Conservation (phyloP, 2,888 invertebrate genomes). For the Andrena hattorfiana region DNA sequence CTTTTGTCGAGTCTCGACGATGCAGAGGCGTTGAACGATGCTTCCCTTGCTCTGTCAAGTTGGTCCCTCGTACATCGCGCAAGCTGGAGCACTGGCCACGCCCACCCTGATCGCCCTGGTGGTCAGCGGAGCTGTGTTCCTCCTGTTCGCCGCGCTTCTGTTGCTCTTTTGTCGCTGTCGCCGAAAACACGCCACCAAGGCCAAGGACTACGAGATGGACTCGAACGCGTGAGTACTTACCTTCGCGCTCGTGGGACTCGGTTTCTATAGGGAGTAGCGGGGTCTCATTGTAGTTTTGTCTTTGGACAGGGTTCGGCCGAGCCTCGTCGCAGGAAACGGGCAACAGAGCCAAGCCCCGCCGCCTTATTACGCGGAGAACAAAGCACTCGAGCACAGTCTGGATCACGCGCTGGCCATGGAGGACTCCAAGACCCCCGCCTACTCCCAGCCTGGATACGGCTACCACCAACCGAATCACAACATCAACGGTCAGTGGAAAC, state of each 20-base stretch:
- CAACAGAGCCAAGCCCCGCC: constrained; percentile 95
- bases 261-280: constrained; percentile 21
- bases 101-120: constrained; percentile 92
- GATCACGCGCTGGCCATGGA: constrained; percentile 93
- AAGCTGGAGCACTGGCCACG: constrained; percentile 91
- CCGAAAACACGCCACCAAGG: constrained; percentile 92
- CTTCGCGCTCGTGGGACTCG: neutral
- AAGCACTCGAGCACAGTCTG: constrained; percentile 95
- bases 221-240: constrained; percentile 86
- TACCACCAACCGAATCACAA: constrained; percentile 92
- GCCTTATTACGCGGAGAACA: constrained; percentile 97
- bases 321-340: constrained; percentile 89
- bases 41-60: constrained; percentile 85
- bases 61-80: constrained; percentile 92
- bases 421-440: constrained; percentile 94
- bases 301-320: constrained; percentile 88
- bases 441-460: constrained; percentile 94
- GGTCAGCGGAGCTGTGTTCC: constrained; percentile 92
- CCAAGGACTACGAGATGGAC: constrained; percentile 97
- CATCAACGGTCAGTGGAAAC: constrained; percentile 88
- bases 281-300: constrained; percentile 29
- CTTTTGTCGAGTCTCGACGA: neutral
- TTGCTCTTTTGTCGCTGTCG: constrained; percentile 95
- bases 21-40: neutral
- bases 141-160: constrained; percentile 91